phyloP scores from a whole-genome alignment of 2,113 vertebrate genomes.

The Mugil cephalus region DNA sequence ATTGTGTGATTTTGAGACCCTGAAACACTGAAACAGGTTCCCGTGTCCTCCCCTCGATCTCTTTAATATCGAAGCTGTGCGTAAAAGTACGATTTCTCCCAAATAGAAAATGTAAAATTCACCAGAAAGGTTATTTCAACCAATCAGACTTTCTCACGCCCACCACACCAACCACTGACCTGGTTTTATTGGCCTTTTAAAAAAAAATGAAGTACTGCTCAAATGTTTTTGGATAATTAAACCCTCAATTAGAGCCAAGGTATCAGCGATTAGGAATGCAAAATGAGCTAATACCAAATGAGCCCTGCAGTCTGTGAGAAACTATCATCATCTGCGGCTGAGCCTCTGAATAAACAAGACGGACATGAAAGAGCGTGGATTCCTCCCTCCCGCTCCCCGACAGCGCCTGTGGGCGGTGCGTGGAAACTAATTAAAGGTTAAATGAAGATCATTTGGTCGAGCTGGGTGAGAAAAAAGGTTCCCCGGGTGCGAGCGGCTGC shows the following conservation, averaged over 20 bases:
- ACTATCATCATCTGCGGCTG: constrained; percentile 38
- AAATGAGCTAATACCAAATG: not conserved
- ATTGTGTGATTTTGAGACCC: not conserved
- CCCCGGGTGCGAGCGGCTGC: constrained; percentile 46
- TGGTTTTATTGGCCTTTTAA: not conserved
- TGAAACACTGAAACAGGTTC: not conserved
- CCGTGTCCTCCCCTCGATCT: not conserved
- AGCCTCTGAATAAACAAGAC: constrained; percentile 74
- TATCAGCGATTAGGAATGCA: not conserved
- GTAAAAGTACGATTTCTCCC: not conserved
- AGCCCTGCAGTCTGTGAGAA: constrained; percentile 17
- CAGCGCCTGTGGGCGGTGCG: constrained; percentile 55
- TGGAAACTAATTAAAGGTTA: constrained; percentile 73
- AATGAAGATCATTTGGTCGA: constrained; percentile 70
- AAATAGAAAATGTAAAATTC: not conserved
- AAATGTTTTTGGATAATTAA: not conserved
- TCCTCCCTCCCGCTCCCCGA: constrained; percentile 19
- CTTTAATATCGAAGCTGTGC: not conserved
- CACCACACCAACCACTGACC: not conserved
- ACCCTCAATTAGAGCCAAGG: constrained; percentile 5
- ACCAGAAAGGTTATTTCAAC: too few species aligned
- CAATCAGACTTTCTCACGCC: not conserved
- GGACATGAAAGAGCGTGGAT: constrained; percentile 64
- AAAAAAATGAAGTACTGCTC: too few species aligned
- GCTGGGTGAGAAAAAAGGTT: constrained; percentile 54